Evolutionary conservation across 1,140 invertebrate genomes (phyloP).

Genomic region (Bombus confusus): DNA sequence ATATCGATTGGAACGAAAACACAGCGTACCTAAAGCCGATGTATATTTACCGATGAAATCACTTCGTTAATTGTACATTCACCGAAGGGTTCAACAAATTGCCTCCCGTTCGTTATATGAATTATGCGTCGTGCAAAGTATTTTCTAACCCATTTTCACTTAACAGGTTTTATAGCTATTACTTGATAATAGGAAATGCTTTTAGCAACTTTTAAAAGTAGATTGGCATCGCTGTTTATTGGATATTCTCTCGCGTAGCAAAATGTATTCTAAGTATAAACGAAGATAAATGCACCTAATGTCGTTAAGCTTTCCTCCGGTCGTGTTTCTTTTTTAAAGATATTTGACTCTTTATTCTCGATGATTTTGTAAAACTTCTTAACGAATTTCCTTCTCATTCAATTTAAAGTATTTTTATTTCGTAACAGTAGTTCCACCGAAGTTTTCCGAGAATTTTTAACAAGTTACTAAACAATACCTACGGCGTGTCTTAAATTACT

Average conservation of each 20-base stretch:
- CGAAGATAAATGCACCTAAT: no score
- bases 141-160: not conserved
- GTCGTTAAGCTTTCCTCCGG: not conserved
- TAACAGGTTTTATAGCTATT: not conserved
- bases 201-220: not conserved
- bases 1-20: not conserved
- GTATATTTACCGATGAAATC: not conserved
- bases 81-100: not conserved
- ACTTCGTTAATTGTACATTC: constrained; percentile 8
- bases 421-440: no score
- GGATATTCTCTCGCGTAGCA: not conserved
- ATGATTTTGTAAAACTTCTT: not conserved
- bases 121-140: not conserved
- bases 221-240: not conserved
- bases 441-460: no score
- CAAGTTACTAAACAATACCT: no score
- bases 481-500: no score
- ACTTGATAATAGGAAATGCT: not conserved
- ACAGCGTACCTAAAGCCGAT: no score
- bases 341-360: no score
- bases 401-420: no score
- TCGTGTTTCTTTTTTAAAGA: no score
- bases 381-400: no score
- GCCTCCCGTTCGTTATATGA: no score
- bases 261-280: not conserved